Percentiles rank a stretch among this genome's conserved stretches.
Conservation (phyloP, 2,888 invertebrate genomes). For the Diabrotica balteata region DNA sequence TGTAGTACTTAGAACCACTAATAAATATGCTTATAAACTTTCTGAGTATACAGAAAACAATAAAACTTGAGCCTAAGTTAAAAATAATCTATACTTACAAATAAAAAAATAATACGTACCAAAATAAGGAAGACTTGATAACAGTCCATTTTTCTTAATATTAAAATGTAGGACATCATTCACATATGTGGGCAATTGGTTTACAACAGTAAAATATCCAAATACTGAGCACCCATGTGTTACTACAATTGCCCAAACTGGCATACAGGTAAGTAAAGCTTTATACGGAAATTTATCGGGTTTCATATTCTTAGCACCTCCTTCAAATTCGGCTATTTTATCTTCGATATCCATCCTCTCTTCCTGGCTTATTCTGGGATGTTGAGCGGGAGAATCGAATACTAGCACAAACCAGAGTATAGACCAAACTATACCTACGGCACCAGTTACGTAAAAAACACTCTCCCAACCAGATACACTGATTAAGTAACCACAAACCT, state of each 20-base stretch:
- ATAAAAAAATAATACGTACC: constrained; percentile 59
- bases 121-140: constrained; percentile 85
- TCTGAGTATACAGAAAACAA: no score
- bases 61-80: no score
- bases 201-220: constrained; percentile 87
- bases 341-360: constrained; percentile 74
- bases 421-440: constrained; percentile 81
- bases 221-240: constrained; percentile 86
- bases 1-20: no score
- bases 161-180: constrained; percentile 78
- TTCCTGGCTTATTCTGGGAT: constrained; percentile 79
- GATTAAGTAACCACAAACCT: constrained; percentile 72
- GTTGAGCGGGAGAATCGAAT: constrained; percentile 81
- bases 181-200: constrained; percentile 87
- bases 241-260: constrained; percentile 86
- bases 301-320: constrained; percentile 47
- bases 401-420: constrained; percentile 81
- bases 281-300: constrained; percentile 76
- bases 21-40: no score
- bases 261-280: constrained; percentile 70
- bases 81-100: no score
- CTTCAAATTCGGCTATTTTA: constrained; percentile 64
- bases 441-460: constrained; percentile 81
- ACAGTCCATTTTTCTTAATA: constrained; percentile 85
- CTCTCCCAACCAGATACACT: constrained; percentile 86